Base-by-base conservation (phyloP, 2,888 invertebrate genomes). In the Laothoe populi region DNA sequence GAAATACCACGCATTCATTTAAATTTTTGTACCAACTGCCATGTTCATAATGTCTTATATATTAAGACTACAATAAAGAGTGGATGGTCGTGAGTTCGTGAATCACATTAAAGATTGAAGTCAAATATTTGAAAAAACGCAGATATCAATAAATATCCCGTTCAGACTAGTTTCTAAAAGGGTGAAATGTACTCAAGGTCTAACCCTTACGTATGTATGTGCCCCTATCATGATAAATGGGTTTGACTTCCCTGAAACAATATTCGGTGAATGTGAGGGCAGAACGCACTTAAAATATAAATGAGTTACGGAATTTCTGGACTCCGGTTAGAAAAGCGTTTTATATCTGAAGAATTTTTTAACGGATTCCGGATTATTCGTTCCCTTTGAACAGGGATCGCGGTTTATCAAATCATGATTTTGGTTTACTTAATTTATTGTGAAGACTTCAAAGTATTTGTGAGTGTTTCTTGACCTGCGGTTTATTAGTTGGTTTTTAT, bases 1-100 rank as follows among this genome's bases (percentile, higher is more conserved):
- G 83, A 84, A 88, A 84, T 70, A n/a, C 84, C 81, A 85, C 76
- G 77, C 64, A 70, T 70, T 66, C 65, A 68, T 70, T 73, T 66
- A 64, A 44, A 61, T 75, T 60, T 61, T 61, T 42, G 31, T 31
- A 35, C 31, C 2, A 5, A 8, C 19, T 44, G 19, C 19, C 19
- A 16, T 53, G 60, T 61, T 40, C 53, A 61, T 61, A 21, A 38
- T 42, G 16, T 42, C 24, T 42, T 42, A 31, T 13, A 38, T 7
- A 19, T n/a, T 42, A 5, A 4, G 10, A 38, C 10, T n/a, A n/a
- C n/a, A n/a, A n/a, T n/a, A n/a, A n/a, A n/a, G n/a, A n/a, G n/a
- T n/a, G n/a, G n/a, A n/a, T n/a, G n/a, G n/a, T n/a, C n/a, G n/a
- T n/a, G n/a, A n/a, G n/a, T n/a, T n/a, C n/a, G n/a, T n/a, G n/a